phyloP scores from a whole-genome alignment of 1,140 invertebrate species.

The Panagrolaimus sp. region DNA sequence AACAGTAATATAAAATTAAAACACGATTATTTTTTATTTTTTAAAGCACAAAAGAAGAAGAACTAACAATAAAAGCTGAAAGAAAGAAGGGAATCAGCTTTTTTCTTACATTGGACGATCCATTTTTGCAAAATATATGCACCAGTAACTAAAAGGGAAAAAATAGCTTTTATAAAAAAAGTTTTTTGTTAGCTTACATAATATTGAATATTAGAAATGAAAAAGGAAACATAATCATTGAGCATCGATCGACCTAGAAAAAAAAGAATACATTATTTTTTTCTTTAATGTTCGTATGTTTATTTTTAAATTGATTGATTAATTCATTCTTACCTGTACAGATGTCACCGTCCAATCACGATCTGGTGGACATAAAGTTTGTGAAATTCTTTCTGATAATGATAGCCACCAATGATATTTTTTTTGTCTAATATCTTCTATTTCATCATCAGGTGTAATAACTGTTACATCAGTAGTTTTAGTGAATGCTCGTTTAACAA shows the following conservation, averaged over 20 bases:
- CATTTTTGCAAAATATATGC: slow-evolving; percentile 50
- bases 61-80: too few relatives aligned
- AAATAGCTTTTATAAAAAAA: background rate
- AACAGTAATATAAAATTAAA: too few relatives aligned
- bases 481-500: background rate
- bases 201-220: slow-evolving; percentile 53
- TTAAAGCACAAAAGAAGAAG: too few relatives aligned
- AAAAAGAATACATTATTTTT: background rate
- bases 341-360: slow-evolving; percentile 54
- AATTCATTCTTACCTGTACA: slow-evolving; percentile 40
- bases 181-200: slow-evolving; percentile 34
- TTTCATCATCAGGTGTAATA: slow-evolving; percentile 8
- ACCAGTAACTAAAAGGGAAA: slow-evolving; percentile 40
- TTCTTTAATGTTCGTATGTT: too few relatives aligned
- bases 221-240: slow-evolving; percentile 54
- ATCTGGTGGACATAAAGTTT: slow-evolving; percentile 30
- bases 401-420: background rate
- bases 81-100: too few relatives aligned
- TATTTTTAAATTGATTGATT: too few relatives aligned
- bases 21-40: too few relatives aligned
- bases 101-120: slow-evolving; percentile 26
- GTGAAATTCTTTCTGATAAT: background rate
- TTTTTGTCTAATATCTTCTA: background rate
- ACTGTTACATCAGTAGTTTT: slow-evolving; percentile 9
- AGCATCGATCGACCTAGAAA: slow-evolving; percentile 52